Base-by-base conservation (phyloP, 2,888 invertebrate species). In the Hypomecis atomaria region DNA sequence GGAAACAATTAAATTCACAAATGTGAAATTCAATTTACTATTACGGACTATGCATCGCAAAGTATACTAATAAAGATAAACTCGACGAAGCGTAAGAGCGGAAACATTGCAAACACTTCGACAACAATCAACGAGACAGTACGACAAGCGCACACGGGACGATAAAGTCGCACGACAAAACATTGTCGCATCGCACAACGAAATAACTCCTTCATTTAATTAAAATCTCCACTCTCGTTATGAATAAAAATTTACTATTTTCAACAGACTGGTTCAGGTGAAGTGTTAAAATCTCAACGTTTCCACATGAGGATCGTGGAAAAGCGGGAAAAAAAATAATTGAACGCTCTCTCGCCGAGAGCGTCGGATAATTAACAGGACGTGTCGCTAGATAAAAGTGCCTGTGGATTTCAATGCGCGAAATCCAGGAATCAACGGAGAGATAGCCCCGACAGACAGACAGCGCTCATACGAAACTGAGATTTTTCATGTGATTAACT, bases 211-310 rank as follows among this genome's bases (percentile, higher is more conserved):
- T 84, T 85, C 84, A 85, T 89, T 90, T 89, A 90, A 90, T 90
- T 90, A 89, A 90, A 89, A 87, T 82, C 80, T 84, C 78, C 76
- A 79, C 78, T 82, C 78, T 80, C 78, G 79, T 78, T 74, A 79
- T 76, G 83, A 85, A 85, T 83, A 84, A 86, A 85, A 86, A 83
- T 83, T 77, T 83, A 86, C 86, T 84, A 86, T 87, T 89, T 88
- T 79, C 84, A 85, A 80, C 84, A 87, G 86, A 84, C 88, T 82
- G 85, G 86, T 85, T 84, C 89, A 89, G 87, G 88, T 92, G 89
- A 87, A 91, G 91, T 91, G 90, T 88, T 90, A 90, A 92, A 92
- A 92, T 88, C 90, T 91, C 92, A 86, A 86, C 92, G 86, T 87
- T 90, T 90, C 85, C 86, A 89, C 85, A 82, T 82, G 88, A 88